phyloP scores from a whole-genome alignment of 1,140 invertebrate species.

The Leptopilina boulardi region DNA sequence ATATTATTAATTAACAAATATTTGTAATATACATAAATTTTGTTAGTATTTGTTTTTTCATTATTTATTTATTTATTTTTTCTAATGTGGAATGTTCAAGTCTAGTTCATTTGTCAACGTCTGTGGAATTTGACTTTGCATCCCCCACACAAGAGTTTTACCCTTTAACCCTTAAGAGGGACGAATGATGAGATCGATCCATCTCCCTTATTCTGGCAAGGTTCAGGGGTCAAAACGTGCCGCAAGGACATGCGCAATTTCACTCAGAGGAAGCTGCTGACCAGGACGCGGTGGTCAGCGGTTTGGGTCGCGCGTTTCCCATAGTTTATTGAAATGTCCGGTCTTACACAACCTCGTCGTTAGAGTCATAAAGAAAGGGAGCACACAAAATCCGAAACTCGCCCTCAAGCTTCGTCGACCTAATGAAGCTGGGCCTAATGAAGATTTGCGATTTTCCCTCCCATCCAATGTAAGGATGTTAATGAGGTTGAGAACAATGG shows the following conservation, averaged over 20 bases:
- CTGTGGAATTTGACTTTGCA: constrained; percentile 20
- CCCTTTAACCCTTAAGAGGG: constrained; percentile 48
- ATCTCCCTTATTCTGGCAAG: constrained; percentile 56
- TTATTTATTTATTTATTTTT: too few relatives aligned
- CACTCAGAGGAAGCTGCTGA: constrained; percentile 65
- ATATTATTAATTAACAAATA: too few relatives aligned
- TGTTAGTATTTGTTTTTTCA: too few relatives aligned
- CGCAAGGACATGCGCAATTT: constrained; percentile 69
- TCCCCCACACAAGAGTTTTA: constrained; percentile 52
- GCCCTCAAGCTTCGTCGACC: constrained; percentile 54
- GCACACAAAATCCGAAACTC: constrained; percentile 47
- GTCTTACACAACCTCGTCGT: constrained; percentile 65
- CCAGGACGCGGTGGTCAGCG: constrained; percentile 67
- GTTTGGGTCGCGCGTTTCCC: constrained; percentile 67
- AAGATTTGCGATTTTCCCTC: constrained; percentile 64
- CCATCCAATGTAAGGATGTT: constrained; percentile 1
- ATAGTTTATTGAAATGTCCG: constrained; percentile 75
- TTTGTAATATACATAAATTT: too few relatives aligned
- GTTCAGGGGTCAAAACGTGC: constrained; percentile 48
- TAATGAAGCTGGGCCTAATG: constrained; percentile 65
- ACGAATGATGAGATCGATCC: constrained; percentile 61
- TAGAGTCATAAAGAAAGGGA: constrained; percentile 57
- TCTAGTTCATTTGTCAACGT: neutral
- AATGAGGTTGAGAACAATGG: constrained; percentile 30
- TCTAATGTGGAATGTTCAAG: neutral